Evolutionary conservation across 2,113 vertebrate species (phyloP).

Genomic region (Sminthopsis crassicaudata): DNA sequence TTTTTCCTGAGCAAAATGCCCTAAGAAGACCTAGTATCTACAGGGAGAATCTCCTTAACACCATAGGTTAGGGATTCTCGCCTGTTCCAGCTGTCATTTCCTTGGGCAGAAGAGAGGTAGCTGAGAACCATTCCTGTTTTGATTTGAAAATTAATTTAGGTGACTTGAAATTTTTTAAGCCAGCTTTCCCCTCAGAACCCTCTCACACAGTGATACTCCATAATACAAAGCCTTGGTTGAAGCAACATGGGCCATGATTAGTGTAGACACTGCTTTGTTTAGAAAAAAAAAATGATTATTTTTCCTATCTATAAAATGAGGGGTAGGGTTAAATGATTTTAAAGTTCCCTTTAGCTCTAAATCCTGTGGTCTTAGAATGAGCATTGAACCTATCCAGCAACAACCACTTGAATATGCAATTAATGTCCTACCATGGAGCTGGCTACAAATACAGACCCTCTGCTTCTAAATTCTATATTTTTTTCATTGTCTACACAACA

Average conservation of each 20-base stretch:
- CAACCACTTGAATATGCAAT: too few species aligned
- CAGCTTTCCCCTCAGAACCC: background rate
- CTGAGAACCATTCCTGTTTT: background rate
- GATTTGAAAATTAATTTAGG: background rate
- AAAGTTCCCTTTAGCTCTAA: too few species aligned
- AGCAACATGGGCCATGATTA: background rate
- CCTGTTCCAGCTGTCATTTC: background rate
- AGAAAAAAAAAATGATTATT: background rate
- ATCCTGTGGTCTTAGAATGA: too few species aligned
- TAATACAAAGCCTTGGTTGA: background rate
- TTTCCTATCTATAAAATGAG: background rate
- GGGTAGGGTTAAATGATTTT: too few species aligned
- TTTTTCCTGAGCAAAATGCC: background rate
- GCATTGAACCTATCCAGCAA: too few species aligned
- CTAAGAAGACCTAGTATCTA: background rate
- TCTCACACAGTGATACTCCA: background rate
- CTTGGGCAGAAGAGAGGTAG: background rate
- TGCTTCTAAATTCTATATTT: background rate
- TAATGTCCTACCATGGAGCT: background rate
- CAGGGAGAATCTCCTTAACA: background rate
- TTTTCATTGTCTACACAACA: background rate
- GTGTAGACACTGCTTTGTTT: background rate
- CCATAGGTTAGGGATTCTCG: background rate
- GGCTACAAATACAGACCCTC: background rate
- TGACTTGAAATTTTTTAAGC: background rate